phyloP scores from a whole-genome alignment of 1,140 invertebrate genomes.

The Heterodera schachtii region DNA sequence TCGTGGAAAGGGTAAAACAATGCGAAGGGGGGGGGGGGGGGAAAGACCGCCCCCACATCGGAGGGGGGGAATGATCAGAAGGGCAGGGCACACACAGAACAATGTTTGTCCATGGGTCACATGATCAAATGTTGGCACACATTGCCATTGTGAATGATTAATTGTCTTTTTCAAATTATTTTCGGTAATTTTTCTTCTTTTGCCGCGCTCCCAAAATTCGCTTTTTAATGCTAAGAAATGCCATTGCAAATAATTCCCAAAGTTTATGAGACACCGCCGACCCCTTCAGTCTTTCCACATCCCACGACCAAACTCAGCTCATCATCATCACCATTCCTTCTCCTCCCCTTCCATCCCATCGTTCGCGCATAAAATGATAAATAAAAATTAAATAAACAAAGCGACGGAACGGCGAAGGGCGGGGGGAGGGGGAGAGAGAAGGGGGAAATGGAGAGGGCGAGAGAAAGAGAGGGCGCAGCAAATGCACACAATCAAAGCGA shows the following conservation, averaged over 20 bases:
- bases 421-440: not conserved
- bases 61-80: too few species aligned
- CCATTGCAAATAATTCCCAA: not conserved
- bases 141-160: too few species aligned
- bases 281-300: not conserved
- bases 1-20: slow-evolving; percentile 1
- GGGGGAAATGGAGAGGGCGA: not conserved
- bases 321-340: not conserved
- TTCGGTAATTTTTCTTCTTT: too few species aligned
- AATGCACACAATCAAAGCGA: not conserved
- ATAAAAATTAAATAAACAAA: slow-evolving; percentile 21
- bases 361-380: slow-evolving; percentile 21
- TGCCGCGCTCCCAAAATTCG: too few species aligned
- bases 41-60: not conserved
- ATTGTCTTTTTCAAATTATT: too few species aligned
- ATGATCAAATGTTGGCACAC: too few species aligned
- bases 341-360: not conserved
- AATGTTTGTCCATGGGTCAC: too few species aligned
- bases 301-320: not conserved
- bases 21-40: not conserved
- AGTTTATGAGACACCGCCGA: not conserved
- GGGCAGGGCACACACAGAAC: too few species aligned
- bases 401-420: slow-evolving; percentile 2
- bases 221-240: too few species aligned
- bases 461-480: not conserved